These are phyloP conservation scores for Falcaria lacertinaria DNA, from an alignment of 2,888 invertebrate genomes.

Conservation along the genomic window DNA sequence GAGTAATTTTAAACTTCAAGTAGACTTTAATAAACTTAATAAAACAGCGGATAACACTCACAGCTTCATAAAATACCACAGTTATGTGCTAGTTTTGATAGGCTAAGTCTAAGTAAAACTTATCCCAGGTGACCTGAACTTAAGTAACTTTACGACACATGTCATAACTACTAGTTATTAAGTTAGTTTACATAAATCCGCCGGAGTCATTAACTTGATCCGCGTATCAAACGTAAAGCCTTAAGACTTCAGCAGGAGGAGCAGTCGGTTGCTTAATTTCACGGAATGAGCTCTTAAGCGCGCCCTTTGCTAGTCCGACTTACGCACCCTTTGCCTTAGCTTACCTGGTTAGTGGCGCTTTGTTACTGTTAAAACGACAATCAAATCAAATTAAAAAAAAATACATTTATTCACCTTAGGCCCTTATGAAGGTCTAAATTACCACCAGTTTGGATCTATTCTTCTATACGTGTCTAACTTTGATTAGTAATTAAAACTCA, in stretches of 20 bases:
- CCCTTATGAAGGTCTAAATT: no score
- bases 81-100: neutral
- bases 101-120: neutral
- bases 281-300: slow-evolving; percentile 69
- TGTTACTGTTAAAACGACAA: slow-evolving; percentile 5
- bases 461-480: no score
- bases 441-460: no score
- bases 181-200: slow-evolving; percentile 13
- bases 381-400: no score
- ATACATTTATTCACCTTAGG: no score
- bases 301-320: slow-evolving; percentile 52
- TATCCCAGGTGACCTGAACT: neutral
- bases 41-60: no score
- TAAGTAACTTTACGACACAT: neutral
- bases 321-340: slow-evolving; percentile 31
- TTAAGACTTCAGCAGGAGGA: slow-evolving; percentile 58
- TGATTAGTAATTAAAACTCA: no score
- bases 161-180: neutral
- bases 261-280: slow-evolving; percentile 68
- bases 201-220: slow-evolving; percentile 10
- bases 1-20: no score
- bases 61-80: no score
- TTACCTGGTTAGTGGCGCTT: slow-evolving; percentile 16
- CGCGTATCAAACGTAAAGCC: slow-evolving; percentile 41
- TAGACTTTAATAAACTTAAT: no score